Base-by-base conservation (phyloP, 2,888 invertebrate genomes). In the Polydrusus cervinus region DNA sequence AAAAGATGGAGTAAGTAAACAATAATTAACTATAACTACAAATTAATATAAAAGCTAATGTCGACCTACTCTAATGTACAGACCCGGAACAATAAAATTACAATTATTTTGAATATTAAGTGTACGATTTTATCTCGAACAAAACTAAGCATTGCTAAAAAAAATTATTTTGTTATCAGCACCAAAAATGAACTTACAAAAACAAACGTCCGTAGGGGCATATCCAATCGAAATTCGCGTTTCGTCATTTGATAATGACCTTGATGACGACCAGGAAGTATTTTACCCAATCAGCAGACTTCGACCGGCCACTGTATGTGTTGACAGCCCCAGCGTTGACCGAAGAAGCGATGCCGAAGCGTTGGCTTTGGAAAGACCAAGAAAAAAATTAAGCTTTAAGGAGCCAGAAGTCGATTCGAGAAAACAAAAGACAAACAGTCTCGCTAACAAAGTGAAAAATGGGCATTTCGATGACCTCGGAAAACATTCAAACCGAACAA, bases 351-450 rank as follows among this genome's bases (percentile, higher is more conserved):
- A 80, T 87, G 89, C 84, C 5, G 85, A 85, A 55, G 85, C 86
- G 67, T 80, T 90, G 86, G 87, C 87, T 83, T 80, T 85, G 80
- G 92, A 91, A 83, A 89, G 92, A 80, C 95, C 95, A 0, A 89
- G 95, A 69, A 96, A 96, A 86, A 96, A 96, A 85, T 88, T 96
- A 11, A 96, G 95, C 9, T 96, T 96, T 87, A 92, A 95, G 75
- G 95, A 96, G 83, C 96, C 96, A 3, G 94, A 94, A 87, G 93
- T 93, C 1, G 78, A 67, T 20, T 16, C 20, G 11, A 61, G 25
- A 57, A 74, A 64, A 40, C 51, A 43, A 25, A 64, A 49, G 11
- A 30, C 51, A 11, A 38, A 18, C 3, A 34, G 16, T 45, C 18
- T n/a, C 14, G 34, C n/a, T 20, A 38, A 18, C 16, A 72, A 47